Evolutionary conservation across 1,140 invertebrate genomes (phyloP), one percentile per base, ranked within the genome.

Genomic region (Physella acuta): DNA sequence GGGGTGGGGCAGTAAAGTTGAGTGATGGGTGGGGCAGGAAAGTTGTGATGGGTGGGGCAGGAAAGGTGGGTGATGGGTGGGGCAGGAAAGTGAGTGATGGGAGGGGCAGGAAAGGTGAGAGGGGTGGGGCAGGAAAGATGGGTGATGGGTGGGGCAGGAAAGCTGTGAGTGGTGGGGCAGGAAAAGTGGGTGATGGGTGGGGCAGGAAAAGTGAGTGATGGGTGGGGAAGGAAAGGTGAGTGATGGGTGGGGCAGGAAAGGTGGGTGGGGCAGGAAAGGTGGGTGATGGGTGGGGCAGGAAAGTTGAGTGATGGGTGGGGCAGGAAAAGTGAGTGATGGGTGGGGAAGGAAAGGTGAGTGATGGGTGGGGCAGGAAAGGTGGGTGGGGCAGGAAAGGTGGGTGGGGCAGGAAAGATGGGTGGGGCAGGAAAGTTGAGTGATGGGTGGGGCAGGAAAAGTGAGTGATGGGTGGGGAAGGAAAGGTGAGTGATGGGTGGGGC

Each of bases 231-330:
- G 97, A 71, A 99, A 99, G 89, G 99, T 97, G 34, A 94, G 98
- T 85, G 0, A 16, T 39, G 30, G 26, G n/a, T 28, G n/a, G 31
- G 56, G 63, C n/a, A n/a, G n/a, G n/a, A n/a, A n/a, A n/a, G n/a
- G 97, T 99, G 87, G 99, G 96, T 31, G 97, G 97, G 73, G 97
- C 97, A 75, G 97, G 97, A 71, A 99, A 99, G 89, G 99, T 97
- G 34, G 94, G 98, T 85, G 0, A 16, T 39, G 87, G 99, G 96
- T 31, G 97, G 97, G 73, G 97, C 97, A 75, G 97, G 97, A 71
- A 99, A 99, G 89, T 99, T 97, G 34, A 94, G 98, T 85, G 0
- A 16, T 39, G 30, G 26, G n/a, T 28, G n/a, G 31, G 56, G 63
- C n/a, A n/a, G n/a, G n/a, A n/a, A n/a, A n/a, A n/a, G n/a, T n/a